A percentile compares a stretch with the other conserved stretches of the same genome.
These are phyloP conservation scores for Oryzias dopingdopingensis DNA, from an alignment of 2,797 vertebrate genomes.

Conservation along the genomic window DNA sequence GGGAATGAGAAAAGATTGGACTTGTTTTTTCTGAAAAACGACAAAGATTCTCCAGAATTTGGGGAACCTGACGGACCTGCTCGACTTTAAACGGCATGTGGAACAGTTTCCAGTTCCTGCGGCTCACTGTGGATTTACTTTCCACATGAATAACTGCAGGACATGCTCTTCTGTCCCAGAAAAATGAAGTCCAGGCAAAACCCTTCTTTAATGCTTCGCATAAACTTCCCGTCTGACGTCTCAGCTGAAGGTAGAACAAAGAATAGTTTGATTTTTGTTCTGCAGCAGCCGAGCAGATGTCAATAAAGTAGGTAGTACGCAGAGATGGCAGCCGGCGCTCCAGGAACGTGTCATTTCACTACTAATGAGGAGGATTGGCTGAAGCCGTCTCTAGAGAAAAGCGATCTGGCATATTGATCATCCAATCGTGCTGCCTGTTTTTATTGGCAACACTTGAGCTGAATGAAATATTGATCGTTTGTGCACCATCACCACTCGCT, in stretches of 20 bases:
- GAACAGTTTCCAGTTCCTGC: constrained; percentile 50
- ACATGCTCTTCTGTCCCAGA: constrained; percentile 28
- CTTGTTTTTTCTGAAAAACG: constrained; percentile 56
- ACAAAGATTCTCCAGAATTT: constrained; percentile 69
- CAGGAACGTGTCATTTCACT: constrained; percentile 47
- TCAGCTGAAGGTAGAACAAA: constrained; percentile 24
- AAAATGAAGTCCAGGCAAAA: background rate
- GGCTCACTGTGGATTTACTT: constrained; percentile 40
- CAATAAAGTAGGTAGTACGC: constrained; percentile 39
- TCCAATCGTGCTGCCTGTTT: constrained; percentile 42
- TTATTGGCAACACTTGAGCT: constrained; percentile 64
- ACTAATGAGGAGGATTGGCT: constrained; percentile 55
- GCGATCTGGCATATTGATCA: constrained; percentile 44
- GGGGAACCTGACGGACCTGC: constrained; percentile 59
- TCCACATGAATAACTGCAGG: constrained; percentile 25
- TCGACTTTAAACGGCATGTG: constrained; percentile 47
- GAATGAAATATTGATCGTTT: constrained; percentile 63
- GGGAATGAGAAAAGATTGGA: constrained; percentile 45
- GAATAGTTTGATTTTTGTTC: constrained; percentile 35
- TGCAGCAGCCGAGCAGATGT: constrained; percentile 14
- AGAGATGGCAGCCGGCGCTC: constrained; percentile 19
- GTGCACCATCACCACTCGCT: constrained; percentile 40
- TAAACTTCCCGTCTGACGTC: constrained; percentile 3
- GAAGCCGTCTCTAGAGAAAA: constrained; percentile 33
- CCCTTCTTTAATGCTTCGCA: constrained; percentile 23